Conservation (phyloP, 2,113 vertebrate species). For the Myotis davidii region DNA sequence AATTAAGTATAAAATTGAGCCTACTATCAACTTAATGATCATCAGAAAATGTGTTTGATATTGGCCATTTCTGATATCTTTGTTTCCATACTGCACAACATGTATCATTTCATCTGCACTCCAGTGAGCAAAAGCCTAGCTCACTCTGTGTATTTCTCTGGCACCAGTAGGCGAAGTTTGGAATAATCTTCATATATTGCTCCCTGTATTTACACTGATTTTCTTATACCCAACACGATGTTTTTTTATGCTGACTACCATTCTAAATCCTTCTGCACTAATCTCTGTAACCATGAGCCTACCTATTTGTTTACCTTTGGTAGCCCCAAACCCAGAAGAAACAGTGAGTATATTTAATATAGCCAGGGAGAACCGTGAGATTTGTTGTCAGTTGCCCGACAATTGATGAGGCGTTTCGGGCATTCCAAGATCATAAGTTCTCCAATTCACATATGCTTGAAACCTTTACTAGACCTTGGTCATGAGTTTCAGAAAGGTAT, state of each 20-base stretch:
- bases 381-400: conserved; percentile 12
- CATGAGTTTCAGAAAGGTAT: background rate
- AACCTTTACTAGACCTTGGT: background rate
- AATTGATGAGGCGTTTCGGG: background rate
- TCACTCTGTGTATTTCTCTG: background rate
- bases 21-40: background rate
- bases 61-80: background rate
- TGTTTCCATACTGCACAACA: fast-evolving
- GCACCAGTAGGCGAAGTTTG: background rate
- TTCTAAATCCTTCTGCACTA: background rate
- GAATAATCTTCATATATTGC: background rate
- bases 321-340: background rate
- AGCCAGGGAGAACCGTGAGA: background rate
- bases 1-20: background rate
- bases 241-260: background rate
- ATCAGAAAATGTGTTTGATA: background rate
- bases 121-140: background rate
- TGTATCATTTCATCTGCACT: background rate
- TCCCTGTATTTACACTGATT: background rate
- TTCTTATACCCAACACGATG: background rate
- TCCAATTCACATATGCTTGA: background rate
- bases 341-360: background rate
- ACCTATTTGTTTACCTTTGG: background rate
- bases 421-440: background rate
- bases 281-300: background rate